Evolutionary conservation across 1,140 invertebrate genomes (phyloP).

Genomic region (Mercenaria mercenaria): DNA sequence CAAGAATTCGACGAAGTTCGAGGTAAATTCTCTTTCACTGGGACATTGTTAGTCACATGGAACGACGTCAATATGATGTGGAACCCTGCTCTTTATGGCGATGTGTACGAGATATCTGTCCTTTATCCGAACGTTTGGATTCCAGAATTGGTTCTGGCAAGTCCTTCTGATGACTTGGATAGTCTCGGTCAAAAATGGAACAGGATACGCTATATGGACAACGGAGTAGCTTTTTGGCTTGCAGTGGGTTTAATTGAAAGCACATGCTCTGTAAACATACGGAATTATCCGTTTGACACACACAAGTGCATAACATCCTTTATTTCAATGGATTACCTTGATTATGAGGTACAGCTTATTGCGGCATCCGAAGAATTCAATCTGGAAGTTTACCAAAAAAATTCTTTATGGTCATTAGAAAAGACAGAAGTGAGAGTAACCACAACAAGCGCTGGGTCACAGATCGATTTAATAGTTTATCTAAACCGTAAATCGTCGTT

Average conservation of each 20-base stretch:
- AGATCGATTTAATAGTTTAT: background rate
- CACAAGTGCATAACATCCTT: conserved; percentile 99
- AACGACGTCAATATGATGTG: conserved; percentile 43
- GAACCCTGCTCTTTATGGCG: background rate
- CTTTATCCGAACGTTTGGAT: conserved; percentile 56
- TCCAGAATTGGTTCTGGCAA: conserved; percentile 50
- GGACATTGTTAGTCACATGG: conserved; percentile 42
- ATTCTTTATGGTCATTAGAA: background rate
- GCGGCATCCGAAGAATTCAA: background rate
- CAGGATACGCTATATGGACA: background rate
- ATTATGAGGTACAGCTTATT: conserved; percentile 17
- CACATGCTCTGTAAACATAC: conserved; percentile 98
- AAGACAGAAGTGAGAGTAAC: background rate
- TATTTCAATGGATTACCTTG: conserved; percentile 93
- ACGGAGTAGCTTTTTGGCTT: conserved; percentile 12
- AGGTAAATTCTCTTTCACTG: conserved; percentile 55
- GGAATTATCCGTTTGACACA: conserved; percentile 98
- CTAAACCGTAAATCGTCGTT: conserved; percentile 1
- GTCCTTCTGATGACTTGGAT: background rate
- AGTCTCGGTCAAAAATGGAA: conserved; percentile 33
- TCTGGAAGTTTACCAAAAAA: background rate
- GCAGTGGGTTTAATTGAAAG: conserved; percentile 86
- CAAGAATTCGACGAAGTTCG: conserved; percentile 61
- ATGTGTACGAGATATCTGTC: background rate
- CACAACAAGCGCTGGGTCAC: background rate